phyloP scores from a whole-genome alignment of 2,797 vertebrate species.

The Rhadinocentrus ornatus region DNA sequence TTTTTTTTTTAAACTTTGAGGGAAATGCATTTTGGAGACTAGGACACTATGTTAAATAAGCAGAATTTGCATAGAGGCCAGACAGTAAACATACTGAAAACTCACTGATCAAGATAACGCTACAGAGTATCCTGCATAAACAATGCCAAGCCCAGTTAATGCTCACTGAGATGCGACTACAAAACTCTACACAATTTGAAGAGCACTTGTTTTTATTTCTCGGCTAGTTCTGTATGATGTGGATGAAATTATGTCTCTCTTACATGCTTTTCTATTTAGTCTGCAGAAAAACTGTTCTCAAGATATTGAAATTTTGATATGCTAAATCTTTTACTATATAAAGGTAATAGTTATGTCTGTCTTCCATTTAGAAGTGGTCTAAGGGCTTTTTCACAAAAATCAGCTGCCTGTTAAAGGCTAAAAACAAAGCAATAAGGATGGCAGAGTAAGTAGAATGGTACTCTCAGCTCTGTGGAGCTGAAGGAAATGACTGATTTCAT shows the following conservation, averaged over 20 bases:
- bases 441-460: not conserved
- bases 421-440: not conserved
- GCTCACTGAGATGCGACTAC: no score
- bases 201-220: no score
- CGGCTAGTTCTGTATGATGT: not conserved
- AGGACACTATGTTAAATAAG: no score
- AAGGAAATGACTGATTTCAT: not conserved
- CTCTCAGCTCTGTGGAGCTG: not conserved
- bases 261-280: no score
- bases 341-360: not conserved
- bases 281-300: not conserved
- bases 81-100: not conserved
- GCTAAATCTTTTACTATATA: not conserved
- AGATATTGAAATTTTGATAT: no score
- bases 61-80: no score
- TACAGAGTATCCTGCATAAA: not conserved
- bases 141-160: no score
- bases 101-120: not conserved
- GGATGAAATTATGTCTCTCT: not conserved
- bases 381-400: not conserved
- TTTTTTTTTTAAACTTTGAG: no score
- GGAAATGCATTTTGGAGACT: no score
- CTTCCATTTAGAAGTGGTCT: not conserved
- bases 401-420: not conserved
- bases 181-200: no score